Evolutionary conservation across 2,888 invertebrate genomes (phyloP).

Genomic region (Philaethria dido): DNA sequence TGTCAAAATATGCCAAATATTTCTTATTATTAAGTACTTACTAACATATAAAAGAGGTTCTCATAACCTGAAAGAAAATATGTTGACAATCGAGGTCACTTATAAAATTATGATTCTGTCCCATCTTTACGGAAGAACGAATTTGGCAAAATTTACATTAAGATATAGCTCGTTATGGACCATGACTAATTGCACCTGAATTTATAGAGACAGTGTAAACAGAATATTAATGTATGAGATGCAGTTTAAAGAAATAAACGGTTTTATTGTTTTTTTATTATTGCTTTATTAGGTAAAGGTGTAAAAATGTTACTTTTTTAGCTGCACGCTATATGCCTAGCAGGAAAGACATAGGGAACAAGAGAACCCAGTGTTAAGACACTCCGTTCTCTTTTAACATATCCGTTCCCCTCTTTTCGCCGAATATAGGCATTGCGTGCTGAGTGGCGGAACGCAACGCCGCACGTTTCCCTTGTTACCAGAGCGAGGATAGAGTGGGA

Average conservation of each 20-base stretch:
- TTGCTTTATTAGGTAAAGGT: neutral
- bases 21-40: too few species aligned
- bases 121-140: constrained; percentile 15
- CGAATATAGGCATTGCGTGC: too few species aligned
- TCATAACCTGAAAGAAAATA: neutral
- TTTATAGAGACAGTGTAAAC: neutral
- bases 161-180: constrained; percentile 2
- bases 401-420: too few species aligned
- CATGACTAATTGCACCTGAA: constrained; percentile 5
- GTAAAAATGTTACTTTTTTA: neutral
- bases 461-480: too few species aligned
- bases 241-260: neutral
- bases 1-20: neutral
- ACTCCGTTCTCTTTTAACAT: too few species aligned
- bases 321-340: too few species aligned
- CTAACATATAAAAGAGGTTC: neutral
- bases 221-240: neutral
- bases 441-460: too few species aligned
- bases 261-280: neutral
- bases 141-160: constrained; percentile 13
- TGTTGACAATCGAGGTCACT: neutral
- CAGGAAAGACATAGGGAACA: too few species aligned
- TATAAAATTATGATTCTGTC: constrained; percentile 7
- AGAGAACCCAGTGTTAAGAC: too few species aligned
- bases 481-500: too few species aligned